Evolutionary conservation across 2,888 invertebrate genomes (phyloP).

Genomic region (Leucophora obtusa): DNA sequence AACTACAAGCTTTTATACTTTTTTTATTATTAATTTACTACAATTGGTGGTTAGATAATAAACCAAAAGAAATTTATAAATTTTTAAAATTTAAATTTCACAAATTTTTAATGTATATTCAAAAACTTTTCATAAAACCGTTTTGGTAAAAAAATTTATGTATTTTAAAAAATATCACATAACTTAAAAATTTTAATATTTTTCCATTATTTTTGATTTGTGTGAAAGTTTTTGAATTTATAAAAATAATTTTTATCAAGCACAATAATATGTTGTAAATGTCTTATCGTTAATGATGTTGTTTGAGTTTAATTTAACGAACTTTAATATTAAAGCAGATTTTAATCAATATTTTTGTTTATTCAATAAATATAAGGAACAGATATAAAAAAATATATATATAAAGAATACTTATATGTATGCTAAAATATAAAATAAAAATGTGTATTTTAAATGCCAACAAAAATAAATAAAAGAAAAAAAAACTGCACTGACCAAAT

Average conservation of each 20-base stretch:
- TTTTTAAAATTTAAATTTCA: conserved; percentile 1
- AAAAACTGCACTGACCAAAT: no score
- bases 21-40: conserved; percentile 13
- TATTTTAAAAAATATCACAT: conserved; percentile 7
- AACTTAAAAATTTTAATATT: background rate
- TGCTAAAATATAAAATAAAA: background rate
- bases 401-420: background rate
- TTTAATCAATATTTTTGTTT: background rate
- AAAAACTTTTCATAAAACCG: no score
- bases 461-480: background rate
- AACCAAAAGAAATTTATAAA: conserved; percentile 9
- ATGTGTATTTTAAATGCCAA: conserved; percentile 17
- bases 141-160: background rate
- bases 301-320: background rate
- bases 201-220: background rate
- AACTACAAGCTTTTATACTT: background rate
- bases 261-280: no score
- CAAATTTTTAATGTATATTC: background rate
- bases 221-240: no score
- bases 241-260: no score
- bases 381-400: background rate
- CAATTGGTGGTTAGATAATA: conserved; percentile 28
- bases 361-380: conserved; percentile 14
- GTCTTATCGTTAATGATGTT: no score
- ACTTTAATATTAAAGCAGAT: conserved; percentile 18